Conservation (phyloP, 2,797 vertebrate species). For the Hipposideros larvatus region DNA sequence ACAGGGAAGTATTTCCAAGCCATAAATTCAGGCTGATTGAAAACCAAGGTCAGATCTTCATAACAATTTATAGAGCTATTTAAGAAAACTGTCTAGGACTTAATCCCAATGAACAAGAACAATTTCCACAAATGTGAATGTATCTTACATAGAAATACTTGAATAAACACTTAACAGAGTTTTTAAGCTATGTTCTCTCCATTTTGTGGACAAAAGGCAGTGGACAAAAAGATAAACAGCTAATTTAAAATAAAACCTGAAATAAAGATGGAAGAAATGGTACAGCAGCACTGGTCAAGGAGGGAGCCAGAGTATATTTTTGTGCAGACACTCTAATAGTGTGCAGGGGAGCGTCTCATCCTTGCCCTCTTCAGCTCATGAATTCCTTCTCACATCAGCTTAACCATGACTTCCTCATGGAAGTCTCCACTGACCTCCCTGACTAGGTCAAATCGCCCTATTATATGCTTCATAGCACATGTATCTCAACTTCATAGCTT, state of each 20-base stretch:
- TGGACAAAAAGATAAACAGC: constrained; percentile 5
- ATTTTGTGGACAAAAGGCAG: background rate
- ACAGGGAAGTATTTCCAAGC: constrained; percentile 76
- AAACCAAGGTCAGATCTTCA: constrained; percentile 75
- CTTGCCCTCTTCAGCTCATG: background rate
- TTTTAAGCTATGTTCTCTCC: constrained; percentile 16
- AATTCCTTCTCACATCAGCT: background rate
- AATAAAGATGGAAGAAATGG: constrained; percentile 20
- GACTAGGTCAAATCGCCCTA: constrained; percentile 6
- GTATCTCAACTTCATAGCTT: background rate
- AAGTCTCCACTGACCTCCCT: background rate
- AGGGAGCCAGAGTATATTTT: background rate
- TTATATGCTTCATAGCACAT: background rate
- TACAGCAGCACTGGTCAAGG: background rate
- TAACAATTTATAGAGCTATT: constrained; percentile 80
- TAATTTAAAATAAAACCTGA: constrained; percentile 70
- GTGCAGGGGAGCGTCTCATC: background rate
- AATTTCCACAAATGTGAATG: constrained; percentile 65
- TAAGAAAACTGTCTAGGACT: constrained; percentile 68
- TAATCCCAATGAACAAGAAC: constrained; percentile 75
- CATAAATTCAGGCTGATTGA: constrained; percentile 81
- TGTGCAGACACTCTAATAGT: background rate
- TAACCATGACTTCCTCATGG: background rate
- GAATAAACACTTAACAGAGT: constrained; percentile 33
- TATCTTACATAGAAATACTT: constrained; percentile 25